Percentiles rank a stretch among this genome's conserved stretches.
These are phyloP conservation scores for Hozukius guyotensis DNA, from an alignment of 2,797 vertebrate species.

Conservation along the genomic window DNA sequence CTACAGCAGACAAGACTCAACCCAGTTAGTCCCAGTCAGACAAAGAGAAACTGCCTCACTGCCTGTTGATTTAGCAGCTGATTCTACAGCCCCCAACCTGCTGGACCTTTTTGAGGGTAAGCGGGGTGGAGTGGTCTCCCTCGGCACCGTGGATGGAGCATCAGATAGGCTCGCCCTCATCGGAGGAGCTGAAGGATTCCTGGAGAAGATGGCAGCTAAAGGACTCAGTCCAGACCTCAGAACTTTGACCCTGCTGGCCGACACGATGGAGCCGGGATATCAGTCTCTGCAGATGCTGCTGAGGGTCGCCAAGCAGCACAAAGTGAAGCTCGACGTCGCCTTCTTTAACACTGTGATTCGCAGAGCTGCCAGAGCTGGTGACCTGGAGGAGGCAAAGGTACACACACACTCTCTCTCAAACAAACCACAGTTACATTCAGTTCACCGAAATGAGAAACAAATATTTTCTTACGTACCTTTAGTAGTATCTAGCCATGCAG, in stretches of 20 bases:
- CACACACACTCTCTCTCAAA: neutral
- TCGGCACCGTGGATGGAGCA: conserved; percentile 76
- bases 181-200: conserved; percentile 86
- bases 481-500: neutral
- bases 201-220: conserved; percentile 87
- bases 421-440: neutral
- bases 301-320: conserved; percentile 74
- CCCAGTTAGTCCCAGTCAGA: conserved; percentile 36
- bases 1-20: neutral
- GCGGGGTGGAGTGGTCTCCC: conserved; percentile 74
- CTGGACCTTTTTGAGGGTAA: conserved; percentile 80
- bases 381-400: conserved; percentile 91
- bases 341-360: conserved; percentile 93
- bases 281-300: conserved; percentile 82
- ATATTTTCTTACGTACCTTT: no score
- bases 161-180: conserved; percentile 87
- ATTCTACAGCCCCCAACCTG: conserved; percentile 81
- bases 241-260: conserved; percentile 90
- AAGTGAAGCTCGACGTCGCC: conserved; percentile 84
- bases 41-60: neutral
- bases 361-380: conserved; percentile 84
- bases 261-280: conserved; percentile 82
- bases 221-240: conserved; percentile 84
- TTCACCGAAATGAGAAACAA: no score
- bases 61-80: neutral